Evolutionary conservation across 2,888 invertebrate genomes (phyloP).

Genomic region (Drosophila mayaguana): DNA sequence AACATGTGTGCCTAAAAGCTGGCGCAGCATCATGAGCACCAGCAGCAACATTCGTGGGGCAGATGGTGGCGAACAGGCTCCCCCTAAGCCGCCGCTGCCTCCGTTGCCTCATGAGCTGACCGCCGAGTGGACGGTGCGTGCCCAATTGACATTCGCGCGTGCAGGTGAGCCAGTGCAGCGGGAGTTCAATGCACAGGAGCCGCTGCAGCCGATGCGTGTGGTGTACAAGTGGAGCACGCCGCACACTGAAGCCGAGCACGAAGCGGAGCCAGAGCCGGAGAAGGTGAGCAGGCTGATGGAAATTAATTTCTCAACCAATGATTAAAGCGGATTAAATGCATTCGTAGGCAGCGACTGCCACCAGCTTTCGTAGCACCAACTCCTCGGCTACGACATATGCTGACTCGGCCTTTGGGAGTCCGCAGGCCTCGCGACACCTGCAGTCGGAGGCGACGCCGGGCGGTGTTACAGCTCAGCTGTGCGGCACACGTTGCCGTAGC

Average conservation of each 20-base stretch:
- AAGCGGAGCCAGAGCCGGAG: conserved; percentile 44
- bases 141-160: conserved; percentile 88
- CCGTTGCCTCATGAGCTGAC: conserved; percentile 84
- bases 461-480: conserved; percentile 63
- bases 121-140: conserved; percentile 90
- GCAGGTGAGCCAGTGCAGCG: conserved; percentile 83
- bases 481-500: conserved; percentile 87
- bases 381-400: conserved; percentile 84
- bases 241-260: conserved; percentile 71
- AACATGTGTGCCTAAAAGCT: conserved; percentile 33
- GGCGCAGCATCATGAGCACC: conserved; percentile 39
- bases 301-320: neutral
- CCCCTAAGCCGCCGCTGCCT: neutral
- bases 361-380: conserved; percentile 83
- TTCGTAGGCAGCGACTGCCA: conserved; percentile 50
- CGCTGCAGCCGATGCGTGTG: conserved; percentile 84
- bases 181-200: conserved; percentile 76
- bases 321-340: neutral
- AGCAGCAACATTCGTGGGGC: conserved; percentile 6
- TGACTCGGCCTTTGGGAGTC: conserved; percentile 86
- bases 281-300: conserved; percentile 46
- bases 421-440: conserved; percentile 73
- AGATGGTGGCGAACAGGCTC: neutral
- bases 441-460: conserved; percentile 10
- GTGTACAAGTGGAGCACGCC: conserved; percentile 86